Evolutionary conservation across 2,888 invertebrate genomes (phyloP).

Genomic region (Stenichneumon culpator): DNA sequence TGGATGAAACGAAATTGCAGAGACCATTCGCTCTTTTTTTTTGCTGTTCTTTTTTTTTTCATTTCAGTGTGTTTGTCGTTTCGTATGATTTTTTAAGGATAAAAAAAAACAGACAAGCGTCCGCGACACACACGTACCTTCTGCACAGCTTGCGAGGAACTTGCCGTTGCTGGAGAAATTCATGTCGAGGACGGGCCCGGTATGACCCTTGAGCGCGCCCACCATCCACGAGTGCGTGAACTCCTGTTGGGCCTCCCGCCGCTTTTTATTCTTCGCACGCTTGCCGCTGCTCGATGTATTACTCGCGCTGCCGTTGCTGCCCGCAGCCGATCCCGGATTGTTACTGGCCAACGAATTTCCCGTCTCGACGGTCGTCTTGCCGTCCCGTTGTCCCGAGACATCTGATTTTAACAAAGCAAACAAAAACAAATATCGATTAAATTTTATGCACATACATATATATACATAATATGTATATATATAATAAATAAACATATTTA

Average conservation of each 20-base stretch:
- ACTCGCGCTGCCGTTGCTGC: conserved; percentile 43
- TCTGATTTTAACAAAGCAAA: conserved; percentile 18
- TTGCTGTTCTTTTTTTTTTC: neutral
- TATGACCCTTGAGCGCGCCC: conserved; percentile 93
- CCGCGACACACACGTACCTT: conserved; percentile 88
- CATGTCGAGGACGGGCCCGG: conserved; percentile 90
- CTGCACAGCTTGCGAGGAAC: conserved; percentile 93
- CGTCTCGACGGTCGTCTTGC: conserved; percentile 13
- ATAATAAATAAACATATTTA: neutral
- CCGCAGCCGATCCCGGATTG: conserved; percentile 38
- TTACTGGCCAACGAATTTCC: conserved; percentile 41
- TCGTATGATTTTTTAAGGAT: neutral
- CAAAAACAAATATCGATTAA: conserved; percentile 12
- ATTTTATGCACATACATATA: neutral
- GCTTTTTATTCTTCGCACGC: conserved; percentile 81
- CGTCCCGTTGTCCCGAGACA: conserved; percentile 23
- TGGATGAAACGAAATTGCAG: conserved; percentile 41
- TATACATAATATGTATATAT: neutral
- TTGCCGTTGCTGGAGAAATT: conserved; percentile 95
- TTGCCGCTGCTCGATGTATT: conserved; percentile 72
- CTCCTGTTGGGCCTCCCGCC: conserved; percentile 81
- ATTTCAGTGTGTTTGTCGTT: conserved; percentile 3
- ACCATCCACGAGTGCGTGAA: conserved; percentile 89
- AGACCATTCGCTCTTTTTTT: neutral
- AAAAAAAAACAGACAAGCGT: too few relatives aligned